phyloP scores from a whole-genome alignment of 2,113 vertebrate species.

The Helogale parvula region DNA sequence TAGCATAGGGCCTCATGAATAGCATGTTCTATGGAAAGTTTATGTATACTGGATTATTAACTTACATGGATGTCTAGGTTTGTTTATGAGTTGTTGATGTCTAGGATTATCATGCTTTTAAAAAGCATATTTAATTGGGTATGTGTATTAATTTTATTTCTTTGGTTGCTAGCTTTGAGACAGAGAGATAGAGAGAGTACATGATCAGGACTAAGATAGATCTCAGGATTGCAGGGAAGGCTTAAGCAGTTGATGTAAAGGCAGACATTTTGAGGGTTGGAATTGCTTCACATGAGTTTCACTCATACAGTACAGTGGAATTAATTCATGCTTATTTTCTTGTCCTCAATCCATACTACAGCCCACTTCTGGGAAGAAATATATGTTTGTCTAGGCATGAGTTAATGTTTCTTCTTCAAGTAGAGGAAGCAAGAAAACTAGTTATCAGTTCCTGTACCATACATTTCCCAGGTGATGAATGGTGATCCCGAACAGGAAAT shows the following conservation, averaged over 20 bases:
- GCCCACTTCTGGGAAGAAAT: not conserved
- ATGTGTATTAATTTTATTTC: not conserved
- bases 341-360: not conserved
- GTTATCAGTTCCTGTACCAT: not conserved
- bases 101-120: not conserved
- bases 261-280: not conserved
- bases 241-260: not conserved
- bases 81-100: not conserved
- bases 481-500: not conserved
- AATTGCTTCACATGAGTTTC: not conserved
- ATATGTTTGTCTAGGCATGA: not conserved
- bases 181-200: not conserved
- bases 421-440: not conserved
- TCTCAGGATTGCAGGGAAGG: not conserved
- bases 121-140: not conserved
- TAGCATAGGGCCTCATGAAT: not conserved
- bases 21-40: not conserved
- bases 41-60: not conserved
- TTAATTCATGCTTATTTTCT: not conserved
- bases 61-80: not conserved
- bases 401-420: not conserved
- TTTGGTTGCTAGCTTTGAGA: not conserved
- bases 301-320: not conserved
- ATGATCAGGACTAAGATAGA: not conserved
- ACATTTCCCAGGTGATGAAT: not conserved